Base-by-base conservation (phyloP, 2,113 vertebrate genomes). In the Ardeotis arabs region DNA sequence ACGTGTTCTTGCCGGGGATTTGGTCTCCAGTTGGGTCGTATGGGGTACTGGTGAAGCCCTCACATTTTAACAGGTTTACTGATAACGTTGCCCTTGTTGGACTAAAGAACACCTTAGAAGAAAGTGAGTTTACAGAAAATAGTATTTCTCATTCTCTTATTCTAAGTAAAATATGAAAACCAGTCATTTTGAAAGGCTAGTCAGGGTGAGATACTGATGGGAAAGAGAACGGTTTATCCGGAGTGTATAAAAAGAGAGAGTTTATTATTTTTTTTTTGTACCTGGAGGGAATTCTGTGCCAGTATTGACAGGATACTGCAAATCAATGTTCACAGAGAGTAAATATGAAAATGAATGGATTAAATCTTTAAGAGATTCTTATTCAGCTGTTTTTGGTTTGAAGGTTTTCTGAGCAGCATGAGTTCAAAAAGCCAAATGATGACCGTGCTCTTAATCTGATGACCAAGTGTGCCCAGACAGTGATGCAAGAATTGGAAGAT, bases 351-450 rank as follows among this genome's bases (percentile, higher is more conserved):
- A 60, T 31, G 3, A 87, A 45, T 1, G 5, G 1, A 4, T 45
- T 79, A 19, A 4, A 7, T 64, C 62, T 66, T 60, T 4, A 58
- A 75, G 69, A 25, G 22, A 33, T 87, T 93, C 47, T 86, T 59
- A 50, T 12, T 52, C 16, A 62, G 24, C 35, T 6, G 0, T 68
- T 62, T 91, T 59, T 49, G 18, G 59, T 90, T 27, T 95, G 53
- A 95, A 99, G 99, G 95, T 99, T 99, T 98, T 97, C 99, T 41
- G 99, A 99, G 81, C 98, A 99, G 83, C 99, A 99, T 89, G 97
- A 95, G 28, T 99, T 99, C 93, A 95, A 87, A 62, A 99, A 99
- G 94, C 99, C 99, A 58, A 99, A 99, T 84, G 99, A 99, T 75
- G 96, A 98, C 89, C 98, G 99, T 52, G 99, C 99, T 12, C 97